These are phyloP conservation scores for Brachypteracias leptosomus DNA, from an alignment of 2,113 vertebrate genomes.

Conservation along the genomic window DNA sequence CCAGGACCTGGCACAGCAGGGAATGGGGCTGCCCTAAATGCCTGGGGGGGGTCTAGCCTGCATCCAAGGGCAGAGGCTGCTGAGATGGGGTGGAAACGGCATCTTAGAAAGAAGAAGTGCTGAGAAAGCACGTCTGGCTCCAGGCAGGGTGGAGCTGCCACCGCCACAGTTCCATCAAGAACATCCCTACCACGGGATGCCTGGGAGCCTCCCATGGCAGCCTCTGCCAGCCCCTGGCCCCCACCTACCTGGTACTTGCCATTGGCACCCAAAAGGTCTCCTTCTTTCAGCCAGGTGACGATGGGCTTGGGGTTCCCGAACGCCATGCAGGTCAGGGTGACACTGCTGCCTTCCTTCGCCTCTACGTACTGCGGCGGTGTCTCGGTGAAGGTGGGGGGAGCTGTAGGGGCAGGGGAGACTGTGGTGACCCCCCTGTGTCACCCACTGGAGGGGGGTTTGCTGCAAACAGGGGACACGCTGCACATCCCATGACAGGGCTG, in stretches of 20 bases:
- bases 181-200: rapidly evolving
- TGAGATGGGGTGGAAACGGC: not conserved
- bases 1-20: not conserved
- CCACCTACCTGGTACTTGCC: conserved; percentile 91
- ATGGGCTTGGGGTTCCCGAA: conserved; percentile 97
- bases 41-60: not conserved
- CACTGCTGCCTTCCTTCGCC: conserved; percentile 92
- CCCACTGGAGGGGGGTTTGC: not conserved
- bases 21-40: not conserved
- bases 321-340: conserved; percentile 91
- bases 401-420: conserved; percentile 70
- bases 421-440: not conserved
- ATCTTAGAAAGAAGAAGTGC: not conserved
- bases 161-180: rapidly evolving
- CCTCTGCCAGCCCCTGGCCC: too few relatives aligned
- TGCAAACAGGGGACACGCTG: not conserved
- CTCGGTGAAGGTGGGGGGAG: conserved; percentile 94
- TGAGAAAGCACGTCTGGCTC: not conserved
- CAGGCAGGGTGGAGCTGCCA: rapidly evolving
- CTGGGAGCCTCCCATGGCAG: not conserved
- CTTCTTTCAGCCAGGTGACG: conserved; percentile 95
- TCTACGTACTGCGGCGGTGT: conserved; percentile 97
- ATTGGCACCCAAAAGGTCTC: conserved; percentile 83
- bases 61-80: not conserved
- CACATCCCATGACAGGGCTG: rapidly evolving